Percentiles rank a stretch among this genome's conserved stretches.
Evolutionary conservation across 2,888 invertebrate genomes (phyloP).

Genomic region (Eupsilia transversa): DNA sequence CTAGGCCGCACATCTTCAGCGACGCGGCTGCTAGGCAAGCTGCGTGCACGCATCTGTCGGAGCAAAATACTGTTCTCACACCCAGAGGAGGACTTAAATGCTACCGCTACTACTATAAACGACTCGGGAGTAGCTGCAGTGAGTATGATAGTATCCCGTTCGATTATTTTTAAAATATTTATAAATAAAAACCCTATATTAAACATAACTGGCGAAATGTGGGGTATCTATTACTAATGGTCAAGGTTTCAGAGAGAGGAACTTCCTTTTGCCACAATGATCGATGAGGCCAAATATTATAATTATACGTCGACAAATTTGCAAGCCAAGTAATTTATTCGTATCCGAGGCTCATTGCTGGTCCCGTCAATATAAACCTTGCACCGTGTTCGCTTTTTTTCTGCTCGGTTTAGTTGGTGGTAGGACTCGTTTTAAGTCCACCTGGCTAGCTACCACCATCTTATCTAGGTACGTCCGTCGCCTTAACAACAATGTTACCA

Average conservation of each 20-base stretch:
- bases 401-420: no score
- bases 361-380: not conserved
- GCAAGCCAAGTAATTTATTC: not conserved
- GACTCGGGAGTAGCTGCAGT: constrained; percentile 1
- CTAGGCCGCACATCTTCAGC: constrained; percentile 80
- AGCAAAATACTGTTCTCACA: constrained; percentile 81
- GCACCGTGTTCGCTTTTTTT: no score
- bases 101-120: not conserved
- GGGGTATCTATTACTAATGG: not conserved
- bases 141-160: not conserved
- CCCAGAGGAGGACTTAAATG: constrained; percentile 76
- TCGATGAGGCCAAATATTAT: not conserved
- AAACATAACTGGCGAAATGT: not conserved
- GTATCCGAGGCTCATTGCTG: not conserved
- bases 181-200: not conserved
- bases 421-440: no score
- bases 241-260: not conserved
- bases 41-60: constrained; percentile 80
- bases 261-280: not conserved
- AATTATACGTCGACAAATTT: no score
- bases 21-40: constrained; percentile 80
- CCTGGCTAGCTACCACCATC: no score
- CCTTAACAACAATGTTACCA: no score
- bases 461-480: no score
- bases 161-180: not conserved